These are phyloP conservation scores for Siphonodentalium dalli DNA, from an alignment of 2,888 invertebrate genomes.

Conservation along the genomic window DNA sequence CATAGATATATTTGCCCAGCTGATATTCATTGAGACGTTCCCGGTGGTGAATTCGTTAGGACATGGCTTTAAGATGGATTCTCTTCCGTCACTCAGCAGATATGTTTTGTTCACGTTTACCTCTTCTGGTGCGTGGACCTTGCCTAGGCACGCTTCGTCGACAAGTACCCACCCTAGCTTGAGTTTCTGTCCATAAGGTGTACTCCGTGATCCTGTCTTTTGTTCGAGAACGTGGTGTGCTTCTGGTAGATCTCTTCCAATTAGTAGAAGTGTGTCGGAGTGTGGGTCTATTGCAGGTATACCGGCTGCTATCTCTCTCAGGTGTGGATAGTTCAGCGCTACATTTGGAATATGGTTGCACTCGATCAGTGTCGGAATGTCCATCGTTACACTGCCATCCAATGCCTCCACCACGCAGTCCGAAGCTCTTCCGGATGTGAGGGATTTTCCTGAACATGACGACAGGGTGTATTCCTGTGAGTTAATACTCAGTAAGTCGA, in stretches of 20 bases:
- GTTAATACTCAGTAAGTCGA: conserved; percentile 4
- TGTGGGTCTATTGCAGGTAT: conserved; percentile 9
- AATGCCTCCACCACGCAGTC: conserved; percentile 12
- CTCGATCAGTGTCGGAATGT: conserved; percentile 4
- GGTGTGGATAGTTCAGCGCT: conserved; percentile 8
- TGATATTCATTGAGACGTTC: too few species aligned
- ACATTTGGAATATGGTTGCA: conserved; percentile 17
- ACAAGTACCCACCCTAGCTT: conserved; percentile 21
- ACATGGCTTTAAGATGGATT: conserved; percentile 17
- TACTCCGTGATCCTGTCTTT: not conserved
- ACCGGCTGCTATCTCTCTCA: conserved; percentile 1
- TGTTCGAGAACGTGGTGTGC: conserved; percentile 20
- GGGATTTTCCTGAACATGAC: conserved; percentile 5
- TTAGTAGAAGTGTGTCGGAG: conserved; percentile 11
- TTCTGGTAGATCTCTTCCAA: conserved; percentile 19
- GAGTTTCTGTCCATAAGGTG: conserved; percentile 15
- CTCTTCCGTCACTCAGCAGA: conserved; percentile 6
- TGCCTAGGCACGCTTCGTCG: conserved; percentile 28
- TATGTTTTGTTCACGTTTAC: conserved; percentile 18
- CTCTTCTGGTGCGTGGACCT: conserved; percentile 9
- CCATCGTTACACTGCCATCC: not conserved
- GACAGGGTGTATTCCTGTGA: conserved; percentile 6
- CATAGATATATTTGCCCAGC: too few species aligned
- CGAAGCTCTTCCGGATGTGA: conserved; percentile 9
- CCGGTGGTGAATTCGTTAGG: not conserved